Evolutionary conservation across 2,888 invertebrate genomes (phyloP).

Genomic region (Phlogophora meticulosa): DNA sequence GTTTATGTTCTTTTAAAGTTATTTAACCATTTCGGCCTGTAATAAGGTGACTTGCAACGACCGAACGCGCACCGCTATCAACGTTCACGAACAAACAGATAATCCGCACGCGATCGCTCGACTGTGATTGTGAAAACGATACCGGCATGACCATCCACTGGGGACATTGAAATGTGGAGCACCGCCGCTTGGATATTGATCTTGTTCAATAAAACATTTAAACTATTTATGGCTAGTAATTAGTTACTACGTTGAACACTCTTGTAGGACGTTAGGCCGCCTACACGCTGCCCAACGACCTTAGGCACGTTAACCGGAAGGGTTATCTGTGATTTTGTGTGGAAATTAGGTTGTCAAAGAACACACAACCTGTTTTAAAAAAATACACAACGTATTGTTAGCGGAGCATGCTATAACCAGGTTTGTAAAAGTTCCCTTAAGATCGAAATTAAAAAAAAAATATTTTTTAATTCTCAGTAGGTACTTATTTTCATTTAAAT

Average conservation of each 20-base stretch:
- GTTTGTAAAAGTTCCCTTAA: constrained; percentile 5
- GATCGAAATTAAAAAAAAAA: neutral
- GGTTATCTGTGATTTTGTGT: neutral
- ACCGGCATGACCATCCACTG: constrained; percentile 70
- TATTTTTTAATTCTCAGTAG: no score
- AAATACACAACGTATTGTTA: neutral
- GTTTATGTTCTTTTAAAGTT: constrained; percentile 7
- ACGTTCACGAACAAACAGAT: constrained; percentile 74
- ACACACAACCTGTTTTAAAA: no score
- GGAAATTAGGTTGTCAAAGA: constrained; percentile 8
- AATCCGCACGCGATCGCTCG: constrained; percentile 66
- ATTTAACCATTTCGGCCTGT: neutral
- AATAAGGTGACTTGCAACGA: constrained; percentile 25
- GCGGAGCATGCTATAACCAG: constrained; percentile 9
- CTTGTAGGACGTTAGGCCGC: neutral
- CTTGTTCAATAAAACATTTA: constrained; percentile 23
- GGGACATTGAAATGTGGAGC: constrained; percentile 66
- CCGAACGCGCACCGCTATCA: constrained; percentile 73
- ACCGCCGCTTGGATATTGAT: constrained; percentile 14
- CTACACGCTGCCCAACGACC: no score
- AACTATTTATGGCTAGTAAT: constrained; percentile 2
- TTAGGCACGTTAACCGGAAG: neutral
- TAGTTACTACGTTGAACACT: constrained; percentile 13
- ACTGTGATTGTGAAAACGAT: constrained; percentile 66
- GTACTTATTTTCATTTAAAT: no score